These are phyloP conservation scores for Keiferia lycopersicella DNA, from an alignment of 2,888 invertebrate species.

Conservation along the genomic window DNA sequence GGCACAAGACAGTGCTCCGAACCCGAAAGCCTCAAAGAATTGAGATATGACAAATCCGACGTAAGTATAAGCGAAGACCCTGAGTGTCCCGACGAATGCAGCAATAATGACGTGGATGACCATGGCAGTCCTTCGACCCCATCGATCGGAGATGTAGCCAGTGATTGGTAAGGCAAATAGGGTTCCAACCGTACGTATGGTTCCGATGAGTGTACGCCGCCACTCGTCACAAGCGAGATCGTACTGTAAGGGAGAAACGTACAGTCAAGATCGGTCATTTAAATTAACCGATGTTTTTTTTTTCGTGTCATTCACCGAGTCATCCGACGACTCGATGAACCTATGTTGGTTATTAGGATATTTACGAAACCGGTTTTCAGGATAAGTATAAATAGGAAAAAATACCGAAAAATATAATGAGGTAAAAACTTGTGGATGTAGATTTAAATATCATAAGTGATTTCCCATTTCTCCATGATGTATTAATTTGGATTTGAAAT, in stretches of 20 bases:
- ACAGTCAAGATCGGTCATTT: too few relatives aligned
- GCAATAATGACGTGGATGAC: conserved; percentile 79
- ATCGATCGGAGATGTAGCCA: conserved; percentile 87
- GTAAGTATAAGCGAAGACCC: conserved; percentile 83
- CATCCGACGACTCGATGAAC: too few relatives aligned
- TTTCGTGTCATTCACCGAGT: too few relatives aligned
- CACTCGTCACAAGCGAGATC: conserved; percentile 84
- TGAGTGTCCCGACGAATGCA: conserved; percentile 82
- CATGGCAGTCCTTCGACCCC: conserved; percentile 82
- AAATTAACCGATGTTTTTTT: too few relatives aligned
- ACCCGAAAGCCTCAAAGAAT: conserved; percentile 84
- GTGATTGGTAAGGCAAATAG: conserved; percentile 85
- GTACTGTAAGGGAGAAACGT: conserved; percentile 64
- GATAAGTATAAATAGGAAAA: too few relatives aligned
- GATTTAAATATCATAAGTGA: too few relatives aligned
- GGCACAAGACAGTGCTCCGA: conserved; percentile 85
- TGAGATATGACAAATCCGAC: conserved; percentile 84
- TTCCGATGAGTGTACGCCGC: conserved; percentile 86
- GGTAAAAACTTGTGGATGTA: too few relatives aligned
- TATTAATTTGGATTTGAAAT: too few relatives aligned
- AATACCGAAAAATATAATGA: too few relatives aligned
- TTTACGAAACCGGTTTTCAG: too few relatives aligned
- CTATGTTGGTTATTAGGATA: too few relatives aligned
- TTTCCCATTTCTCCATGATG: too few relatives aligned
- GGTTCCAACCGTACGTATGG: conserved; percentile 85